A percentile compares a stretch with the other conserved stretches of the same genome.
Evolutionary conservation across 2,797 vertebrate genomes (phyloP).

Genomic region (Morus bassanus): DNA sequence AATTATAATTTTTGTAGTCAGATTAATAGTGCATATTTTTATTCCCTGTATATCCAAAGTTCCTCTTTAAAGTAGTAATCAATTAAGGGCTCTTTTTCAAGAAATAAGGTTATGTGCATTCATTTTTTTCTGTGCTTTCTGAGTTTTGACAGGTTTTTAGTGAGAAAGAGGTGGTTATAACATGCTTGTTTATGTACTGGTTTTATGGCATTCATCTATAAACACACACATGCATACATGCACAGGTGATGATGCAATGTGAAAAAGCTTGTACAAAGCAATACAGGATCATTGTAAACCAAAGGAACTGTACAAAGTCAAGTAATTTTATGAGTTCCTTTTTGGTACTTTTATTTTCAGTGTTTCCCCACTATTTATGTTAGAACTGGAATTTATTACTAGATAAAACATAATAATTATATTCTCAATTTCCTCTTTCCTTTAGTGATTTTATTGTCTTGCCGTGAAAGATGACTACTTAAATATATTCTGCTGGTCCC

Average conservation of each 20-base stretch:
- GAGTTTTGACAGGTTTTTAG: not conserved
- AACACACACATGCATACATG: not conserved
- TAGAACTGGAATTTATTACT: not conserved
- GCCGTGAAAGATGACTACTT: not conserved
- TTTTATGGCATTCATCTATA: not conserved
- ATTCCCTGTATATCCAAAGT: slow-evolving; percentile 30
- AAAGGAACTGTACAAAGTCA: not conserved
- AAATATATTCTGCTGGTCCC: not conserved
- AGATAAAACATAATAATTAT: not conserved
- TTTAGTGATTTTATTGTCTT: not conserved
- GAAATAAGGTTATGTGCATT: not conserved
- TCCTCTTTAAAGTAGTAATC: slow-evolving; percentile 56
- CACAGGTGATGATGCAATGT: not conserved
- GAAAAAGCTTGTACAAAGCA: not conserved
- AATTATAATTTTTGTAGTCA: slow-evolving; percentile 38
- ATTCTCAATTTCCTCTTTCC: not conserved
- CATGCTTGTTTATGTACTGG: not conserved
- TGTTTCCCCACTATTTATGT: not conserved
- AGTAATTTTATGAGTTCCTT: not conserved
- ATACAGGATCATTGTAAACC: not conserved
- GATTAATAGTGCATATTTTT: slow-evolving; percentile 40
- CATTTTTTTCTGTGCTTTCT: not conserved
- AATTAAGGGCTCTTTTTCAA: slow-evolving; percentile 26
- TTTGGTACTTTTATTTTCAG: not conserved
- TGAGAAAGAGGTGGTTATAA: not conserved